Evolutionary conservation across 2,888 invertebrate species (phyloP).

Genomic region (Leptinotarsa tumamoca): DNA sequence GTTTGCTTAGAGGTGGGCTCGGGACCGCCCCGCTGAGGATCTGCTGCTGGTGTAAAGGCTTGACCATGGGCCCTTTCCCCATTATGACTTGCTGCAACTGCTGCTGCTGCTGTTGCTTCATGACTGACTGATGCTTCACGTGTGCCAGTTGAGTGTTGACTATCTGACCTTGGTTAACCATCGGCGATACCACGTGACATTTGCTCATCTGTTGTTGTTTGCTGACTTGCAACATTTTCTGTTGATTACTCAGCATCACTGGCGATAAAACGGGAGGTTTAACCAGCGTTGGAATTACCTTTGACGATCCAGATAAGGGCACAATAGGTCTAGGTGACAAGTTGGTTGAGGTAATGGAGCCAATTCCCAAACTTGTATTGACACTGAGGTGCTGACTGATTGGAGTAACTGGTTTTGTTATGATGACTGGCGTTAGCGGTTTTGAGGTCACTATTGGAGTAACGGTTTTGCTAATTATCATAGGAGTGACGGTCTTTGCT

Average conservation of each 20-base stretch:
- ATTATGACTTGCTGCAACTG: slow-evolving; percentile 62
- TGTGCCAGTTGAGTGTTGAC: slow-evolving; percentile 66
- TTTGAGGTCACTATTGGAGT: slow-evolving; percentile 36
- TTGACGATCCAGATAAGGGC: slow-evolving; percentile 45
- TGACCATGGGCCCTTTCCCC: slow-evolving; percentile 54
- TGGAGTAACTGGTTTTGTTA: slow-evolving; percentile 50
- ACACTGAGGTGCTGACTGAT: slow-evolving; percentile 61
- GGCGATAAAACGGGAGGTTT: slow-evolving; percentile 56
- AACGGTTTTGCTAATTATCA: slow-evolving; percentile 35
- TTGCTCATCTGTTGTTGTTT: slow-evolving; percentile 47
- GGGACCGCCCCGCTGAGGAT: slow-evolving; percentile 70
- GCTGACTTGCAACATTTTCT: slow-evolving; percentile 49
- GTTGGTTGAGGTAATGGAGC: slow-evolving; percentile 55
- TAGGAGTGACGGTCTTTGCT: slow-evolving; percentile 31
- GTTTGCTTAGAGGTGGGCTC: slow-evolving; percentile 61
- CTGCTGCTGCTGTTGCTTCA: slow-evolving; percentile 52
- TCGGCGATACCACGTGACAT: slow-evolving; percentile 44
- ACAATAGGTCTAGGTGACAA: slow-evolving; percentile 58
- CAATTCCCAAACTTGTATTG: slow-evolving; percentile 58
- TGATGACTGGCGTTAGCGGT: slow-evolving; percentile 32
- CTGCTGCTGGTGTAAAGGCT: slow-evolving; percentile 63
- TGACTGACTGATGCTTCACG: slow-evolving; percentile 59
- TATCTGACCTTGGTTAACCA: slow-evolving; percentile 45
- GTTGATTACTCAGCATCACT: slow-evolving; percentile 45
- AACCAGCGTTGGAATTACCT: slow-evolving; percentile 41